These are phyloP conservation scores for Eilema depressum DNA, from an alignment of 2,888 invertebrate species.

Conservation along the genomic window DNA sequence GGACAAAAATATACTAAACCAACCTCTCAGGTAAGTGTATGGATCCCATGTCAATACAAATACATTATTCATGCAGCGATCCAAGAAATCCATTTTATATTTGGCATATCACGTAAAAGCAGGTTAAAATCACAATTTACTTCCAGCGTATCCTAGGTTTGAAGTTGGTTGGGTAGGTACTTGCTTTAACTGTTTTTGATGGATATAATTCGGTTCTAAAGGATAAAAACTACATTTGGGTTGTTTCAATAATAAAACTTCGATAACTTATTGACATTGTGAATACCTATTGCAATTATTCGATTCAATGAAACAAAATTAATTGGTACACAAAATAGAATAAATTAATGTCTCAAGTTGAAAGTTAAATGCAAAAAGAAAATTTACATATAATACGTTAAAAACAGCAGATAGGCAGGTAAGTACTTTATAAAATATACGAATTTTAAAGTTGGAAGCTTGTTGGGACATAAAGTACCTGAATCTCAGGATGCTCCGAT, in stretches of 20 bases:
- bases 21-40: conserved; percentile 14
- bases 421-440: no score
- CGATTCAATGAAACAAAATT: no score
- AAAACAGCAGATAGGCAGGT: no score
- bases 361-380: no score
- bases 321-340: no score
- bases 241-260: background rate
- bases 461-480: no score
- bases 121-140: conserved; percentile 20
- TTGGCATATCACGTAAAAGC: conserved; percentile 11
- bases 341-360: no score
- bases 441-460: no score
- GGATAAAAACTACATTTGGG: background rate
- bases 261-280: no score
- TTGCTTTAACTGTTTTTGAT: background rate
- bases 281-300: no score
- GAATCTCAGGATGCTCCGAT: background rate
- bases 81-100: conserved; percentile 31
- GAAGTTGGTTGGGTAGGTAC: background rate
- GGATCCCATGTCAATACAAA: conserved; percentile 27
- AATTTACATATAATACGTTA: no score
- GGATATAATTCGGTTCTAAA: background rate
- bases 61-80: conserved; percentile 41
- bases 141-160: background rate
- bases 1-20: conserved; percentile 19